These are phyloP conservation scores for Camponotus pennsylvanicus DNA, from an alignment of 1,140 invertebrate species.

Conservation along the genomic window DNA sequence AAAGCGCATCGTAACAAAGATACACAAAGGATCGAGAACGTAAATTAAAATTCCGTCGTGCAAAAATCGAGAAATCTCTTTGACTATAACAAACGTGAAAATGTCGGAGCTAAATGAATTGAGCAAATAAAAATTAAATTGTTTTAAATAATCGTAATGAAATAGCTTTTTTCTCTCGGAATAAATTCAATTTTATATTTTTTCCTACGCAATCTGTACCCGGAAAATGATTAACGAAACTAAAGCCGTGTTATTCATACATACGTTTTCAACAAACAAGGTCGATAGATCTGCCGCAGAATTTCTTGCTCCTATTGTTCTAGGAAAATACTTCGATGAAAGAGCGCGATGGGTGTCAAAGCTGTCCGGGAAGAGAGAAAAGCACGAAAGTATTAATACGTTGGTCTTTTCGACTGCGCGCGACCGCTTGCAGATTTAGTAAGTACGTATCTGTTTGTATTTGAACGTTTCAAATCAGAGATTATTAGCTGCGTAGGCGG, in stretches of 20 bases:
- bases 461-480: constrained; percentile 57
- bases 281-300: constrained; percentile 61
- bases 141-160: background rate
- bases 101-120: background rate
- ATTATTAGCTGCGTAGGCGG: constrained; percentile 43
- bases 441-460: constrained; percentile 67
- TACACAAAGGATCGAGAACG: background rate
- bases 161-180: background rate
- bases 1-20: background rate
- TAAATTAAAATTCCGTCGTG: constrained; percentile 3
- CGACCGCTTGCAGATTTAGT: constrained; percentile 65
- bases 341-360: constrained; percentile 60
- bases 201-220: constrained; percentile 5
- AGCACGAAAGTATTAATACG: constrained; percentile 64
- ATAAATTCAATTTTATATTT: background rate
- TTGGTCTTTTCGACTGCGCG: constrained; percentile 64
- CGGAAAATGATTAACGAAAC: constrained; percentile 34
- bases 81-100: background rate
- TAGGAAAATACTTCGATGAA: constrained; percentile 62
- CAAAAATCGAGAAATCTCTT: constrained; percentile 24
- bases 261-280: constrained; percentile 47
- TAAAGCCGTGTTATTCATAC: constrained; percentile 43
- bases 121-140: background rate
- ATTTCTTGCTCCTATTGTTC: constrained; percentile 65
- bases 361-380: constrained; percentile 64